phyloP scores from a whole-genome alignment of 1,140 invertebrate genomes.

The Leucophenga varia region DNA sequence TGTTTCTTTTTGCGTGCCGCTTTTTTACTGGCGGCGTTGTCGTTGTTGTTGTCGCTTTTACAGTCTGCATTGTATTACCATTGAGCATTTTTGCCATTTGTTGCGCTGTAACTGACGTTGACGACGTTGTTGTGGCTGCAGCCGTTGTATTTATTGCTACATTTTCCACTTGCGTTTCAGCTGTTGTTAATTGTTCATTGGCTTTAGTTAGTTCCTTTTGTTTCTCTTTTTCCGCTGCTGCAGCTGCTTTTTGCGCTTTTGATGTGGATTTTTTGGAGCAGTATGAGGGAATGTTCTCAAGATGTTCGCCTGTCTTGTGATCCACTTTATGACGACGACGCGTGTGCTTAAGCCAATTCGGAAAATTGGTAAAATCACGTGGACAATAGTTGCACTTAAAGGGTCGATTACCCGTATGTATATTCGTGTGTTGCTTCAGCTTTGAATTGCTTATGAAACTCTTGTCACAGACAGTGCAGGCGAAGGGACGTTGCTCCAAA shows the following conservation, averaged over 20 bases:
- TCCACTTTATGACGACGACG: conserved; percentile 60
- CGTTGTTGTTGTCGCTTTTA: conserved; percentile 4
- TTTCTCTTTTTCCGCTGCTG: conserved; percentile 26
- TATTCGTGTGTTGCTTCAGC: conserved; percentile 61
- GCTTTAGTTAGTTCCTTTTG: not conserved
- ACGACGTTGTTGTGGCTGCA: not conserved
- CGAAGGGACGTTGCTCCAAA: conserved; percentile 56
- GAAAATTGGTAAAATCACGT: conserved; percentile 61
- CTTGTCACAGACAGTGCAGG: conserved; percentile 58
- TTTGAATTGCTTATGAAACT: conserved; percentile 60
- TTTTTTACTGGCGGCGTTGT: conserved; percentile 21
- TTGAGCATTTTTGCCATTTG: not conserved
- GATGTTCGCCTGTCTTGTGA: conserved; percentile 58
- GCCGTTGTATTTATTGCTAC: conserved; percentile 11
- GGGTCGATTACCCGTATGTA: conserved; percentile 60
- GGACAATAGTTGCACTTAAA: conserved; percentile 62
- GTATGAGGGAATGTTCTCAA: conserved; percentile 56
- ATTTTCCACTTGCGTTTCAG: too few relatives aligned
- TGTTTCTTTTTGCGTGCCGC: conserved; percentile 42
- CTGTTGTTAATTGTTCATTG: conserved; percentile 1
- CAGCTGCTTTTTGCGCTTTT: conserved; percentile 37
- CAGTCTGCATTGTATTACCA: not conserved
- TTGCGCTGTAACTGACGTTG: not conserved
- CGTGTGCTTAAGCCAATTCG: conserved; percentile 63
- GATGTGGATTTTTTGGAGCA: conserved; percentile 52